phyloP scores from a whole-genome alignment of 2,113 vertebrate species.

The Siniperca chuatsi region DNA sequence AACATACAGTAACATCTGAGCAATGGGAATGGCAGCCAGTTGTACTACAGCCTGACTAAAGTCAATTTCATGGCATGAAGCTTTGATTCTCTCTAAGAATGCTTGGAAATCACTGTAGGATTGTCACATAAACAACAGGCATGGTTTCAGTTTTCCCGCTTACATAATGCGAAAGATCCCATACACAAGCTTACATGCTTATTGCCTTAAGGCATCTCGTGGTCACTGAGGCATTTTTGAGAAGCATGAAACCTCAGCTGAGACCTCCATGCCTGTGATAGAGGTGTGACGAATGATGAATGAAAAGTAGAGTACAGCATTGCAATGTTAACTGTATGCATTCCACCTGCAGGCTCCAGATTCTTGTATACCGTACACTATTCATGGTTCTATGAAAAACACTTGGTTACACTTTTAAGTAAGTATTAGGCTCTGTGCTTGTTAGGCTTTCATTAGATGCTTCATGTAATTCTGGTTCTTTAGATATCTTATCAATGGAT shows the following conservation, averaged over 20 bases:
- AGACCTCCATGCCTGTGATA: conserved; percentile 17
- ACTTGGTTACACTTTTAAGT: neutral
- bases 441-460: neutral
- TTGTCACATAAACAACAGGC: conserved; percentile 19
- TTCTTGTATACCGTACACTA: neutral
- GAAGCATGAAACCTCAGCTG: conserved; percentile 17
- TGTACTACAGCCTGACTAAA: conserved; percentile 28
- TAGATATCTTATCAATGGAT: neutral
- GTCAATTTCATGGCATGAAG: conserved; percentile 43
- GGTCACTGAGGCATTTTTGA: conserved; percentile 16
- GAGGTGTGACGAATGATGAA: conserved; percentile 40
- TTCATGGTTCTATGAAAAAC: neutral
- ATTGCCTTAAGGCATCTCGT: conserved; percentile 12
- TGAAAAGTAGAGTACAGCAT: conserved; percentile 2
- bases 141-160: conserved; percentile 32
- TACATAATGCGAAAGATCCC: conserved; percentile 30
- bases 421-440: neutral
- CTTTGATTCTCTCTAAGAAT: conserved; percentile 33
- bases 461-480: neutral
- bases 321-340: neutral
- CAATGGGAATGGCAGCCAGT: neutral
- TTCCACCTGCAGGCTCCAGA: conserved; percentile 12
- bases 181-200: conserved; percentile 9
- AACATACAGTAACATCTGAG: conserved; percentile 12
- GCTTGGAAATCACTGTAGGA: conserved; percentile 8